Conservation (phyloP, 2,888 invertebrate genomes). For the Noctua fimbriata region DNA sequence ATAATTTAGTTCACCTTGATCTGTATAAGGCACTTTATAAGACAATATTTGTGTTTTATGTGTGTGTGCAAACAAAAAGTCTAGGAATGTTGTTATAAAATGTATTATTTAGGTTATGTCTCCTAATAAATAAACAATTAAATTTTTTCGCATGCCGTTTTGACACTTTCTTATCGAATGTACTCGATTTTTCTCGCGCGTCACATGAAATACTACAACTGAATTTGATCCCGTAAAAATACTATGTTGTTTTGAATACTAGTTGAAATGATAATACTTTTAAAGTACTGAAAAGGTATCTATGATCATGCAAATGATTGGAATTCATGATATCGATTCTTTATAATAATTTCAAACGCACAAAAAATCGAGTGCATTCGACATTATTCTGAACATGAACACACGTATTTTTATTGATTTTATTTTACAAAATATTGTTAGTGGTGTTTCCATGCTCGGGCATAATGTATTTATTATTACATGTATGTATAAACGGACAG, state of each 20-base stretch:
- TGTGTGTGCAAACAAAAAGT: constrained; percentile 49
- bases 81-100: constrained; percentile 36
- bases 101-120: constrained; percentile 44
- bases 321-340: not conserved
- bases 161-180: constrained; percentile 37
- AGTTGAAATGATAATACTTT: constrained; percentile 23
- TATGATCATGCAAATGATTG: constrained; percentile 7
- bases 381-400: constrained; percentile 42
- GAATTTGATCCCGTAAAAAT: constrained; percentile 1
- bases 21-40: constrained; percentile 67
- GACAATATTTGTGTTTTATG: constrained; percentile 10
- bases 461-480: constrained; percentile 74
- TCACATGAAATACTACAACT: not conserved
- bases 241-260: constrained; percentile 25
- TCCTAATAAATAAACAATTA: constrained; percentile 39
- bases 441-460: constrained; percentile 81
- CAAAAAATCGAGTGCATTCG: constrained; percentile 42
- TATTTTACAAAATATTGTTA: constrained; percentile 71
- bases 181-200: constrained; percentile 14
- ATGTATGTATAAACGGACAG: constrained; percentile 78
- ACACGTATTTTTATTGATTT: constrained; percentile 27
- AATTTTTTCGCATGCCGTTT: constrained; percentile 52
- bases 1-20: constrained; percentile 35
- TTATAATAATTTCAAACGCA: not conserved
- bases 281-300: constrained; percentile 33